Evolutionary conservation across 2,797 vertebrate genomes (phyloP).

Genomic region (Crenichthys baileyi): DNA sequence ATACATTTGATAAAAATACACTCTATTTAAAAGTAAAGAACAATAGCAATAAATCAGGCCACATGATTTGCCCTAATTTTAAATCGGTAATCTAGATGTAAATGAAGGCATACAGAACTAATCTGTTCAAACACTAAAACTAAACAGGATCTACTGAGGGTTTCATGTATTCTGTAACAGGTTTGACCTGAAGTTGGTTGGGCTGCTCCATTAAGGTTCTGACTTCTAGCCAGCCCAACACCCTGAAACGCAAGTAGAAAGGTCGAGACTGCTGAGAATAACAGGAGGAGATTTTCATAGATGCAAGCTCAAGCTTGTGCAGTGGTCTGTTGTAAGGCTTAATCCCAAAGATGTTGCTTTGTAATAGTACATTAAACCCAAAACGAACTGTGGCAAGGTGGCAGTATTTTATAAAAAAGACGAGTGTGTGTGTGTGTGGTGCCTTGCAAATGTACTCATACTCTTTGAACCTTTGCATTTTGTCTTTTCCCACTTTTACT

Average conservation of each 20-base stretch:
- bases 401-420: not conserved
- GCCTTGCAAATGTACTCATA: no score
- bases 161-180: constrained; percentile 7
- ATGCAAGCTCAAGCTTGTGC: constrained; percentile 63
- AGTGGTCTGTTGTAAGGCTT: constrained; percentile 33
- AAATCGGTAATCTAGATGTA: not conserved
- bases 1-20: no score
- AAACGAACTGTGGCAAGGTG: constrained; percentile 18
- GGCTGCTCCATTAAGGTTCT: constrained; percentile 28
- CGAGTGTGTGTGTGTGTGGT: no score
- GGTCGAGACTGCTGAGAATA: constrained; percentile 43
- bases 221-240: constrained; percentile 54
- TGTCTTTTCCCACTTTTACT: not conserved
- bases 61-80: not conserved
- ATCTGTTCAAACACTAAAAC: not conserved
- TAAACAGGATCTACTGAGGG: not conserved
- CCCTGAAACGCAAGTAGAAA: constrained; percentile 65
- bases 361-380: constrained; percentile 39
- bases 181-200: constrained; percentile 19
- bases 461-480: not conserved
- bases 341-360: constrained; percentile 41
- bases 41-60: not conserved
- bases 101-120: not conserved
- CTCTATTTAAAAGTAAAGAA: no score
- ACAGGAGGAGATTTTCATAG: constrained; percentile 38